These are phyloP conservation scores for Scomber colias DNA, from an alignment of 2,113 vertebrate species.

Conservation along the genomic window DNA sequence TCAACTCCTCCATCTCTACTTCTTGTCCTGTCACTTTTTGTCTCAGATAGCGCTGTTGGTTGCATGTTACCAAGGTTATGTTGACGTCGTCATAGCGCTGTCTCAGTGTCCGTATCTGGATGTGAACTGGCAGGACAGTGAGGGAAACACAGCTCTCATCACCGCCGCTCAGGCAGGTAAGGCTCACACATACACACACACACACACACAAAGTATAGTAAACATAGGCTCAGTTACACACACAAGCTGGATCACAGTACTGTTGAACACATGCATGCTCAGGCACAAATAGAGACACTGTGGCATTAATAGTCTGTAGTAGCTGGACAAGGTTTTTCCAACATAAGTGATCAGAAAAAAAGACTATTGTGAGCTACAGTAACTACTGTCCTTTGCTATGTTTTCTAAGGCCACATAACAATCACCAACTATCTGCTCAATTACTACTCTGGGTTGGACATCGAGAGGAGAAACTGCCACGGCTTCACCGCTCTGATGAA, in stretches of 20 bases:
- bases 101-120: conserved; percentile 93
- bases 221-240: neutral
- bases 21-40: conserved; percentile 24
- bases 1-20: neutral
- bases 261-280: conserved; percentile 1
- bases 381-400: neutral
- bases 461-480: conserved; percentile 92
- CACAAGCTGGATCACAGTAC: conserved; percentile 1
- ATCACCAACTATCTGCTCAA: conserved; percentile 96
- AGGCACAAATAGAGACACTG: conserved; percentile 12
- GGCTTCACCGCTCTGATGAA: conserved; percentile 98
- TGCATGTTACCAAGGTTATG: conserved; percentile 96
- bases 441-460: conserved; percentile 92
- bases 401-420: conserved; percentile 90
- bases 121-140: conserved; percentile 97
- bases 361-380: neutral
- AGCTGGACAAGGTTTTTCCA: neutral
- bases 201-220: neutral
- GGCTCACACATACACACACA: conserved; percentile 3
- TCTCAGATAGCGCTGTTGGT: conserved; percentile 92
- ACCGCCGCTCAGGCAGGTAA: conserved; percentile 96
- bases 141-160: conserved; percentile 97
- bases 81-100: conserved; percentile 93
- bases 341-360: conserved; percentile 12
- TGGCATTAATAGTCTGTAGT: conserved; percentile 13